phyloP scores from a whole-genome alignment of 2,888 invertebrate genomes.

The Omphaloscelis lunosa region DNA sequence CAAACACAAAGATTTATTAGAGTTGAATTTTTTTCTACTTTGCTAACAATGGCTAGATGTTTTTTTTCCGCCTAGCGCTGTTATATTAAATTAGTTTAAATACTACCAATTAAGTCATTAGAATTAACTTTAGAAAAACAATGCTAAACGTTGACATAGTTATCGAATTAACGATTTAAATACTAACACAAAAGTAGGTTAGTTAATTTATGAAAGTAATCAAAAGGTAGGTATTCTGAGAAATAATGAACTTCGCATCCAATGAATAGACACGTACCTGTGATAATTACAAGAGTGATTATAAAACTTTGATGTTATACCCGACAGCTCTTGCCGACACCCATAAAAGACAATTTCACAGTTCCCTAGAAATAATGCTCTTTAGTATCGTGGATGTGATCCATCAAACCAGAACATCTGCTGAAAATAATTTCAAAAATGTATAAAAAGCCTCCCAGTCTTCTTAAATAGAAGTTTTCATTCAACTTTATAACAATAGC shows the following conservation, averaged over 20 bases:
- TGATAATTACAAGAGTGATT: slow-evolving; percentile 50
- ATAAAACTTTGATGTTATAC: slow-evolving; percentile 33
- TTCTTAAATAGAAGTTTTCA: slow-evolving; percentile 90
- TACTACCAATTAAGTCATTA: slow-evolving; percentile 56
- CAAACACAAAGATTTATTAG: slow-evolving; percentile 11
- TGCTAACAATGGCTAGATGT: slow-evolving; percentile 47
- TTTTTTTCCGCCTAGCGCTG: slow-evolving; percentile 46
- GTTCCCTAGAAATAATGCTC: slow-evolving; percentile 79
- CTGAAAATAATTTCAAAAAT: slow-evolving; percentile 88
- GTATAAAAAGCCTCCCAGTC: slow-evolving; percentile 83
- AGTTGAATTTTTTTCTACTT: slow-evolving; percentile 33
- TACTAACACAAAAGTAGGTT: slow-evolving; percentile 1
- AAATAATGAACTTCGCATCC: slow-evolving; percentile 7
- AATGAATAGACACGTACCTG: slow-evolving; percentile 30
- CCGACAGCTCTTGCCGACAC: slow-evolving; percentile 20
- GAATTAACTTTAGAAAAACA: slow-evolving; percentile 36
- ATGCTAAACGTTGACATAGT: slow-evolving; percentile 37
- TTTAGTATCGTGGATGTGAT: slow-evolving; percentile 81
- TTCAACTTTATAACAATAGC: slow-evolving; percentile 89
- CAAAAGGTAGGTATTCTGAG: slow-evolving; percentile 4
- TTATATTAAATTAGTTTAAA: slow-evolving; percentile 55
- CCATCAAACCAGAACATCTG: slow-evolving; percentile 88
- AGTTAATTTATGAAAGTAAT: slow-evolving; percentile 14
- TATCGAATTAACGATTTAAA: slow-evolving; percentile 15
- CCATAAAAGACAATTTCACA: slow-evolving; percentile 85